A percentile compares a stretch with the other conserved stretches of the same genome.
phyloP scores from a whole-genome alignment of 2,113 vertebrate genomes.

The Pogonocichla stellata region DNA sequence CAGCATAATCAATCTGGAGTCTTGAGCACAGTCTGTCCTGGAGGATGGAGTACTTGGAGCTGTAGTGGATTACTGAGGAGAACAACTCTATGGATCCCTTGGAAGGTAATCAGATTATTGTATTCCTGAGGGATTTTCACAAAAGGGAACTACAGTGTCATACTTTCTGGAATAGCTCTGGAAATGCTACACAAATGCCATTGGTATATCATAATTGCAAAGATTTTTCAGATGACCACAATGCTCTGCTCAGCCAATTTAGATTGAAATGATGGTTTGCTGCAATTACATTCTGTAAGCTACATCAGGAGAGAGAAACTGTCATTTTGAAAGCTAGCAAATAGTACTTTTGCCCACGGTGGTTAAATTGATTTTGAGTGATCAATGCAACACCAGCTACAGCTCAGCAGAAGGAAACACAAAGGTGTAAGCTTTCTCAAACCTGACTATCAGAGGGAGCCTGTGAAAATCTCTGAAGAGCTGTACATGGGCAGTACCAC shows the following conservation, averaged over 20 bases:
- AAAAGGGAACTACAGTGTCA: neutral
- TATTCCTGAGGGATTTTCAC: neutral
- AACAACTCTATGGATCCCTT: neutral
- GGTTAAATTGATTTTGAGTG: neutral
- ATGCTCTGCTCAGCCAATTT: neutral
- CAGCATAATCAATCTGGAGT: neutral
- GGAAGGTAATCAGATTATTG: neutral
- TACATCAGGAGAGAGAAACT: neutral
- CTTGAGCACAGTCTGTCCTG: conserved; percentile 18
- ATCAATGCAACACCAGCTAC: neutral
- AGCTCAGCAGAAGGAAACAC: neutral
- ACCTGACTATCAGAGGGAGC: neutral
- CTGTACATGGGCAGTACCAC: neutral
- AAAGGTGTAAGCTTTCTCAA: neutral
- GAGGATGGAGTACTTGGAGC: neutral
- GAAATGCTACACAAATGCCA: neutral
- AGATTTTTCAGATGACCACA: neutral
- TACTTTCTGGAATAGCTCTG: neutral
- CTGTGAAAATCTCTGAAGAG: neutral
- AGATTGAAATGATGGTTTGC: neutral
- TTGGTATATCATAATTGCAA: neutral
- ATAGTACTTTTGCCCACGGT: neutral
- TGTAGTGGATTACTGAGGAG: neutral
- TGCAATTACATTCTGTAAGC: neutral
- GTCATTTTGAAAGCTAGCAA: neutral